Percentiles rank a stretch among this genome's conserved stretches.
Evolutionary conservation across 2,888 invertebrate genomes (phyloP).

Genomic region (Trachelus iudaicus): DNA sequence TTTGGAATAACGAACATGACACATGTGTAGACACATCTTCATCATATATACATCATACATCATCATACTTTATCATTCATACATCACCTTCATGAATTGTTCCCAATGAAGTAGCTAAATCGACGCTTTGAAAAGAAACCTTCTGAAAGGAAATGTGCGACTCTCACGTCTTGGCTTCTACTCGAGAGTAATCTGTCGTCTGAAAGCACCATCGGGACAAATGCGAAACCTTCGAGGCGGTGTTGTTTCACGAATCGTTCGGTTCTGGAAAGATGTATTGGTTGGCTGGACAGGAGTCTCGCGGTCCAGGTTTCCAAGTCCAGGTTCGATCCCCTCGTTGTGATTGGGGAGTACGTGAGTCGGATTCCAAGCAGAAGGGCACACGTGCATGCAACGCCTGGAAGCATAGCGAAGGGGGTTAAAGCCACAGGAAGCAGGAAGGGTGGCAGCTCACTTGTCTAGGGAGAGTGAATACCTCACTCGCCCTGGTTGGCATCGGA

Average conservation of each 20-base stretch:
- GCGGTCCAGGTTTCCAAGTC: constrained; percentile 19
- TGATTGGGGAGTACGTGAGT: constrained; percentile 44
- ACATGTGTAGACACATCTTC: no score
- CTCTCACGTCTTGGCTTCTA: background rate
- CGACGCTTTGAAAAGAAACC: background rate
- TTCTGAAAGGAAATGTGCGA: background rate
- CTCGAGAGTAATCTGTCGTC: constrained; percentile 28
- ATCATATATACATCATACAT: no score
- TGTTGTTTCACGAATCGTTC: constrained; percentile 22
- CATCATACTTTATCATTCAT: no score
- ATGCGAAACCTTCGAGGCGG: constrained; percentile 24
- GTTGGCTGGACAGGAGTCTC: constrained; percentile 35
- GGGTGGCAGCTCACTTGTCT: constrained; percentile 1
- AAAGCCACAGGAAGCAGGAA: constrained; percentile 2
- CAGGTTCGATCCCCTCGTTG: constrained; percentile 40
- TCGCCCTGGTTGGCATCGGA: background rate
- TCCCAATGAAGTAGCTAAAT: background rate
- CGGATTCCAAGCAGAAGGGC: constrained; percentile 36
- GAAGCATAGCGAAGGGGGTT: background rate
- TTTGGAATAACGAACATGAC: background rate
- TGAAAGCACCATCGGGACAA: constrained; percentile 26
- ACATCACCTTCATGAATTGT: no score
- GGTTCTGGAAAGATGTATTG: constrained; percentile 26
- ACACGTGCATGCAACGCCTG: constrained; percentile 37
- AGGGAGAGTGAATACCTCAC: constrained; percentile 3